phyloP scores from a whole-genome alignment of 2,113 vertebrate genomes.

The Plecotus auritus region DNA sequence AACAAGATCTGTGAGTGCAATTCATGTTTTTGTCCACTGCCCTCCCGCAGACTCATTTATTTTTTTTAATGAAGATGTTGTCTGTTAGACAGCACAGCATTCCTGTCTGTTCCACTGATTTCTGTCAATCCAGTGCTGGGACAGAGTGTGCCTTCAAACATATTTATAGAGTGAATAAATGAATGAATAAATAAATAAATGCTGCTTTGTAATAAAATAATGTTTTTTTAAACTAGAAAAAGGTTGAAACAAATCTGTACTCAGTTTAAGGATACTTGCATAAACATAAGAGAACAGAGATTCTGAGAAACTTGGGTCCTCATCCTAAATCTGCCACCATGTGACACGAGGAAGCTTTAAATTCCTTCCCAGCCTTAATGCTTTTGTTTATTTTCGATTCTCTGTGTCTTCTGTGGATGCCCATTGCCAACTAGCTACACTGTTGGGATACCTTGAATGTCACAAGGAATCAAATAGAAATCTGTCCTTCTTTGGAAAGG shows the following conservation, averaged over 20 bases:
- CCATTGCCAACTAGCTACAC: neutral
- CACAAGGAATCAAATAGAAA: neutral
- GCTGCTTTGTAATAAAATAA: neutral
- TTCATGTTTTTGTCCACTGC: neutral
- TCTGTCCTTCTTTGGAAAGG: neutral
- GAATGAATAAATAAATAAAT: neutral
- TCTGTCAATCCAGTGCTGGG: too few species aligned
- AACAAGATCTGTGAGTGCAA: neutral
- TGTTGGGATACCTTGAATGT: neutral
- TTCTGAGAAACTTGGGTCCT: neutral
- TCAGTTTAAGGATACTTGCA: neutral
- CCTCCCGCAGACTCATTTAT: rapidly evolving
- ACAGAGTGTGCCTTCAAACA: neutral
- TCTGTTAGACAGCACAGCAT: neutral
- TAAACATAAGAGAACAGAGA: neutral
- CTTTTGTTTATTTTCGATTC: neutral
- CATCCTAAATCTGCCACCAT: neutral
- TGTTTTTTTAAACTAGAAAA: neutral
- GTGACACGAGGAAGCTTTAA: neutral
- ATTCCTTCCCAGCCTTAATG: neutral
- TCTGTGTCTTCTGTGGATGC: neutral
- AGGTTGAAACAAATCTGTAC: neutral
- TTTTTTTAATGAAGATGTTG: neutral
- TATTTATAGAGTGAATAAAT: neutral
- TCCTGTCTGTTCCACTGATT: neutral